A percentile compares a stretch with the other conserved stretches of the same genome.
Evolutionary conservation across 2,888 invertebrate species (phyloP).

Genomic region (Allygus modestus): DNA sequence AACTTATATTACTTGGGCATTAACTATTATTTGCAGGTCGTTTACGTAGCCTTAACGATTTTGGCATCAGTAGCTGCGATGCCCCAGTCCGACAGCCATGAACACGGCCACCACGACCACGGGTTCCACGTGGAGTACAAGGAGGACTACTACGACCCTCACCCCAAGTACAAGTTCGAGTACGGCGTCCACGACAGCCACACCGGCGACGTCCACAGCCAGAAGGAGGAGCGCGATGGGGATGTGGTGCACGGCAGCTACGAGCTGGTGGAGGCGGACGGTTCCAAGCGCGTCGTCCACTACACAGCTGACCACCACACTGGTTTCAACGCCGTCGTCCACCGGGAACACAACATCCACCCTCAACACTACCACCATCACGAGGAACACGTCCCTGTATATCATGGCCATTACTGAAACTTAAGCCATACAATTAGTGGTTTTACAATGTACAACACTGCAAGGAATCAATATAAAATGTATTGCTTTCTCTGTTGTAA

Average conservation of each 20-base stretch:
- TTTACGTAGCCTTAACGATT: too few species aligned
- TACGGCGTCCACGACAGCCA: slow-evolving; percentile 76
- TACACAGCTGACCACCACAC: slow-evolving; percentile 58
- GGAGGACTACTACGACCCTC: slow-evolving; percentile 70
- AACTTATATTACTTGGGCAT: too few species aligned
- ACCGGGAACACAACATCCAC: slow-evolving; percentile 65
- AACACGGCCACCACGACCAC: neutral
- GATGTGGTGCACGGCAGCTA: slow-evolving; percentile 73
- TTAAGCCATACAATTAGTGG: too few species aligned
- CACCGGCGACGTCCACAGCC: slow-evolving; percentile 84
- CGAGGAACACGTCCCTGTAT: slow-evolving; percentile 36
- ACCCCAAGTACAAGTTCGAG: slow-evolving; percentile 60
- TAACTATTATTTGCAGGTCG: too few species aligned
- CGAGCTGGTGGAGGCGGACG: slow-evolving; percentile 52
- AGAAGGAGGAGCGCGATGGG: slow-evolving; percentile 75
- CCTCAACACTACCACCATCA: slow-evolving; percentile 48
- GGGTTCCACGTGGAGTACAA: slow-evolving; percentile 74
- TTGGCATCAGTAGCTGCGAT: too few species aligned
- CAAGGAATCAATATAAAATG: too few species aligned
- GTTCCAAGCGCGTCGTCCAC: slow-evolving; percentile 51
- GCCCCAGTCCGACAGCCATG: too few species aligned
- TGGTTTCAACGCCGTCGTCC: slow-evolving; percentile 67
- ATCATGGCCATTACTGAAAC: too few species aligned
- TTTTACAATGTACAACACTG: too few species aligned
- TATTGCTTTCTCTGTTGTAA: too few species aligned